Base-by-base conservation (phyloP, 2,113 vertebrate genomes). In the Camarhynchus parvulus region DNA sequence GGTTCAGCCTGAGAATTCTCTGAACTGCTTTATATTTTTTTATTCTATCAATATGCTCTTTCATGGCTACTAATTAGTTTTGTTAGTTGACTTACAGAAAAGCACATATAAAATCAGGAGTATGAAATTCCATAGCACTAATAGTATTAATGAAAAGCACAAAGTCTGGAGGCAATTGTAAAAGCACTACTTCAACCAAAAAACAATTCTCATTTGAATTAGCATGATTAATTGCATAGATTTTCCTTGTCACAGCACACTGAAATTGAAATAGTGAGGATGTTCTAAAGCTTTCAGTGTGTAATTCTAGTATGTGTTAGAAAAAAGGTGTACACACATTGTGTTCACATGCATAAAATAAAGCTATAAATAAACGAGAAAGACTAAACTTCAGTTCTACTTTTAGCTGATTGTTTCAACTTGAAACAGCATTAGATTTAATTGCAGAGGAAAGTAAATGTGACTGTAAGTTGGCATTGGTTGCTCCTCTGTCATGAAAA, bases 21-120 rank as follows among this genome's bases (percentile, higher is more conserved):
- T 97, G 93, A 96, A 90, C 86, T 66, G 64, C 90, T 97, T 95
- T 95, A 96, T 94, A 41, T 92, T 95, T 95, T 97, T 97, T 96
- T 91, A 82, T 95, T 96, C 90, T 92, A 95, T 97, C 97, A 98
- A 96, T 98, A 96, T 96, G 72, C 72, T 94, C 96, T 98, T 98
- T 98, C 97, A 98, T 96, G 95, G 93, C 88, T 96, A 90, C 95
- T 97, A 97, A 97, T 98, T 97, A 97, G 91, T 97, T 98, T 94
- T 97, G 96, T 95, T 97, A 95, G 96, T 94, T 94, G 92, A 98
- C 91, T 97, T 97, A 94, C 93, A 97, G 95, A 96, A 96, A 97
- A 96, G 78, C 55, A 8, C 89, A 95, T 95, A 96, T 96, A 93
- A 97, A 97, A 95, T 73, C 84, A 97, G 80, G 77, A 90, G 52